Conservation (phyloP, 2,797 vertebrate species). For the Tadarida brasiliensis region DNA sequence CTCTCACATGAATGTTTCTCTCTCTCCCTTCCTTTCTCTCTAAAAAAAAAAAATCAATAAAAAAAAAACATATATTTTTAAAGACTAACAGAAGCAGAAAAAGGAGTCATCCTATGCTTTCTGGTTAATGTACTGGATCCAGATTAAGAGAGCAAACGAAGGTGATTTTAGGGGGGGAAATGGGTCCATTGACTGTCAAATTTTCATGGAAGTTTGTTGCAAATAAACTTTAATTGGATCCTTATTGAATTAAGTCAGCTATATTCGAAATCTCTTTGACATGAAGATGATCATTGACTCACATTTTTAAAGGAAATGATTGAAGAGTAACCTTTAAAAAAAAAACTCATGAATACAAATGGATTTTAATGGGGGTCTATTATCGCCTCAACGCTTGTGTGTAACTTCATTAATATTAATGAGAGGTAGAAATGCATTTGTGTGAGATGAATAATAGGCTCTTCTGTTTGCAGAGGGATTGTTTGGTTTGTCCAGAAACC, state of each 20-base stretch:
- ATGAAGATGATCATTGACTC: conserved; percentile 15
- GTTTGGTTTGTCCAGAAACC: conserved; percentile 70
- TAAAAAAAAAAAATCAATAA: too few relatives aligned
- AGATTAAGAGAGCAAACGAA: conserved; percentile 49
- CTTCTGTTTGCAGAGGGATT: conserved; percentile 22
- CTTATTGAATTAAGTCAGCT: conserved; percentile 45
- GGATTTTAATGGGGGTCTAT: conserved; percentile 85
- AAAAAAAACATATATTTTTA: too few relatives aligned
- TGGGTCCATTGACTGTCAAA: conserved; percentile 7
- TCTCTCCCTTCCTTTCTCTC: too few relatives aligned
- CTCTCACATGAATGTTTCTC: too few relatives aligned
- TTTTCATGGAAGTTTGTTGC: conserved; percentile 63
- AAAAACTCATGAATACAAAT: conserved; percentile 85
- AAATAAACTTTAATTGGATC: conserved; percentile 68
- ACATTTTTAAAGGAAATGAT: conserved; percentile 71
- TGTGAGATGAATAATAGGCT: conserved; percentile 72
- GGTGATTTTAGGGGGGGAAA: conserved; percentile 21
- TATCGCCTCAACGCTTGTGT: conserved; percentile 77
- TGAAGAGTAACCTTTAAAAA: conserved; percentile 70
- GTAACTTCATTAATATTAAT: conserved; percentile 86
- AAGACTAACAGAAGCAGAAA: conserved; percentile 29
- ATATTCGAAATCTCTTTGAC: conserved; percentile 70
- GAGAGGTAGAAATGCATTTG: conserved; percentile 64
- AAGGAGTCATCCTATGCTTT: neutral
- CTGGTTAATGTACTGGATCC: conserved; percentile 30